A percentile compares a stretch with the other conserved stretches of the same genome.
Conservation (phyloP, 1,140 invertebrate genomes). For the Melitaea cinxia region DNA sequence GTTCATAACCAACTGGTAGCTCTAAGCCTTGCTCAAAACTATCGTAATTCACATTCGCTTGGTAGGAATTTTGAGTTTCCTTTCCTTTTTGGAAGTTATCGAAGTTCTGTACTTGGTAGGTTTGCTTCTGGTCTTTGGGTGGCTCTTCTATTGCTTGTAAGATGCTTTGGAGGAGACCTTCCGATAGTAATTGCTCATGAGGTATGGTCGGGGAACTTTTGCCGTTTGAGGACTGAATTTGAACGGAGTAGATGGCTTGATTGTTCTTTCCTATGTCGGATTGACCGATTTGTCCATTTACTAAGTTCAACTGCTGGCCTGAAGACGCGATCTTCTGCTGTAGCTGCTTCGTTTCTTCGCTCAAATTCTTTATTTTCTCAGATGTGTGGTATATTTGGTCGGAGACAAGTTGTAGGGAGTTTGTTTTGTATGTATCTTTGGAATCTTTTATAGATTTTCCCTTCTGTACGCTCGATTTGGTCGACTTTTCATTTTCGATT, state of each 20-base stretch:
- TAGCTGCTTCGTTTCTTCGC: conserved; percentile 66
- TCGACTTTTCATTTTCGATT: conserved; percentile 52
- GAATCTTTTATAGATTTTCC: conserved; percentile 60
- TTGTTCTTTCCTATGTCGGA: conserved; percentile 84
- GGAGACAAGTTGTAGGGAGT: conserved; percentile 52
- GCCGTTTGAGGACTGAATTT: conserved; percentile 86
- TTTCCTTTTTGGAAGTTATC: conserved; percentile 14
- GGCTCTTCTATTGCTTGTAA: conserved; percentile 80
- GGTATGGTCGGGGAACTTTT: conserved; percentile 71
- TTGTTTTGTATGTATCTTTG: conserved; percentile 57
- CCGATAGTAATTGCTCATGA: conserved; percentile 89
- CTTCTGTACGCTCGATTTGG: conserved; percentile 56
- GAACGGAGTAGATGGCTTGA: conserved; percentile 86
- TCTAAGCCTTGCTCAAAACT: conserved; percentile 47
- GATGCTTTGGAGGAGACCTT: conserved; percentile 90
- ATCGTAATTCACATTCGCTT: conserved; percentile 35
- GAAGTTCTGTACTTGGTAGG: background rate
- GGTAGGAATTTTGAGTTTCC: conserved; percentile 20
- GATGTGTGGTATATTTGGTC: conserved; percentile 72
- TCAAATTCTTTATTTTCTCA: conserved; percentile 64
- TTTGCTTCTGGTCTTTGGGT: conserved; percentile 39
- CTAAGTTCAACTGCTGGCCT: conserved; percentile 54
- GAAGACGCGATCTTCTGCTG: conserved; percentile 69
- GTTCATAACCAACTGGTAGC: conserved; percentile 70
- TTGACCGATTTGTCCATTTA: conserved; percentile 37